Evolutionary conservation across 1,140 invertebrate species (phyloP).

Genomic region (Bombus picipes): DNA sequence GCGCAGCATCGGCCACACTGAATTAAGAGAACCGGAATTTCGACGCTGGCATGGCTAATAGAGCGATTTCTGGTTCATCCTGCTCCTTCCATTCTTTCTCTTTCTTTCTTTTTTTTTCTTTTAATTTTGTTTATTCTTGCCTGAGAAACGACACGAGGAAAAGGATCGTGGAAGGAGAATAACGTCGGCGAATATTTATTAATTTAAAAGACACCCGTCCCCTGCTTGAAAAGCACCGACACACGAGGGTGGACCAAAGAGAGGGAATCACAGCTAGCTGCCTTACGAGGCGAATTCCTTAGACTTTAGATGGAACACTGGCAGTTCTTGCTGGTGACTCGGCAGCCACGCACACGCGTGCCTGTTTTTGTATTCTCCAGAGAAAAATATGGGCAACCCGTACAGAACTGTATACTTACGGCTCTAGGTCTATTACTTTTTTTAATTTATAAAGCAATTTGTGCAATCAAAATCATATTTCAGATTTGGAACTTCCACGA

Average conservation of each 20-base stretch:
- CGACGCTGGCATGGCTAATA: conserved; percentile 57
- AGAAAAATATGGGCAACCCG: too few species aligned
- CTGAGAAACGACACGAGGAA: conserved; percentile 13
- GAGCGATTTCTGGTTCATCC: conserved; percentile 57
- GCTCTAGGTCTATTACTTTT: too few species aligned
- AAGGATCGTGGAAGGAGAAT: conserved; percentile 33
- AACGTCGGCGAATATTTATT: conserved; percentile 66
- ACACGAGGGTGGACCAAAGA: conserved; percentile 51
- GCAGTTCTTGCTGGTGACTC: conserved; percentile 67
- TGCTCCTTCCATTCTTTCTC: background rate
- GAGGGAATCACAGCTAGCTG: conserved; percentile 39
- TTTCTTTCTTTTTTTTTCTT: background rate
- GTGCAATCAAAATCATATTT: too few species aligned
- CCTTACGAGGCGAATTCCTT: conserved; percentile 75
- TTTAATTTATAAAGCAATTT: too few species aligned
- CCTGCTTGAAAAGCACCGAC: conserved; percentile 54
- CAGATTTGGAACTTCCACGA: too few species aligned
- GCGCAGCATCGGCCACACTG: conserved; percentile 26
- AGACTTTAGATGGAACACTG: conserved; percentile 64
- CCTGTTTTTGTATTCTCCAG: conserved; percentile 47
- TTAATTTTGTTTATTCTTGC: too few species aligned
- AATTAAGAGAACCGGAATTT: conserved; percentile 57
- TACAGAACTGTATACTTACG: too few species aligned
- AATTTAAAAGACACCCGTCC: conserved; percentile 62
- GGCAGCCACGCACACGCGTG: conserved; percentile 49